These are phyloP conservation scores for Heliconius hewitsoni DNA, from an alignment of 1,140 invertebrate species.

Conservation along the genomic window DNA sequence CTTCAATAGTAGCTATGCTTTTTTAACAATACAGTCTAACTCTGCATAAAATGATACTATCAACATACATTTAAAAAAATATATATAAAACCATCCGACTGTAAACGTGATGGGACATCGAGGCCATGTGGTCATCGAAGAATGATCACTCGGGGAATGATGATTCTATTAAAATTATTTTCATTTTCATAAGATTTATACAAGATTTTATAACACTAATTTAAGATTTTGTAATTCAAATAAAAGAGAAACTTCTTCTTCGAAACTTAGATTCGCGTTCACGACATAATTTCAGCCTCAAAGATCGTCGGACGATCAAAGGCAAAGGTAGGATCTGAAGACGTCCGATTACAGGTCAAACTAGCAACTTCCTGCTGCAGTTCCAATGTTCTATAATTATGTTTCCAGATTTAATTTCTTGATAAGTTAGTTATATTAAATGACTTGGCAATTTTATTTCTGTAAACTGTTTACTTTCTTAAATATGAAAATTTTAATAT, in stretches of 20 bases:
- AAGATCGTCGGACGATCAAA: background rate
- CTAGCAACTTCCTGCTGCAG: background rate
- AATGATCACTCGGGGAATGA: too few relatives aligned
- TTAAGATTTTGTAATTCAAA: background rate
- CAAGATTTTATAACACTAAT: background rate
- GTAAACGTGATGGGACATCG: too few relatives aligned
- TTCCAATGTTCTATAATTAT: conserved; percentile 11
- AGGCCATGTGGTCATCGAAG: too few relatives aligned
- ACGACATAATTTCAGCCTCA: conserved; percentile 2
- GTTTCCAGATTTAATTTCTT: background rate
- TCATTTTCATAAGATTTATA: too few relatives aligned
- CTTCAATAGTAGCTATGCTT: background rate
- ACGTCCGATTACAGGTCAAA: background rate
- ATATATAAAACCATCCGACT: too few relatives aligned
- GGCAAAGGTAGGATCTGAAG: background rate
- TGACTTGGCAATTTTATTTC: background rate
- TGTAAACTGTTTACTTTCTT: too few relatives aligned
- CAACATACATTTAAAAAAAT: too few relatives aligned
- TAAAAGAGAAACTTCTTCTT: background rate
- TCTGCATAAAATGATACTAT: too few relatives aligned
- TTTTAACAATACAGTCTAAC: too few relatives aligned
- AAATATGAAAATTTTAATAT: too few relatives aligned
- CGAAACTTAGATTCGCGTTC: background rate
- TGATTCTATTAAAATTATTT: too few relatives aligned
- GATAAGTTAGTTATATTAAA: background rate